Percentiles rank a stretch among this genome's conserved stretches.
These are phyloP conservation scores for Drosophila teissieri DNA, from an alignment of 1,140 invertebrate genomes.

Conservation along the genomic window DNA sequence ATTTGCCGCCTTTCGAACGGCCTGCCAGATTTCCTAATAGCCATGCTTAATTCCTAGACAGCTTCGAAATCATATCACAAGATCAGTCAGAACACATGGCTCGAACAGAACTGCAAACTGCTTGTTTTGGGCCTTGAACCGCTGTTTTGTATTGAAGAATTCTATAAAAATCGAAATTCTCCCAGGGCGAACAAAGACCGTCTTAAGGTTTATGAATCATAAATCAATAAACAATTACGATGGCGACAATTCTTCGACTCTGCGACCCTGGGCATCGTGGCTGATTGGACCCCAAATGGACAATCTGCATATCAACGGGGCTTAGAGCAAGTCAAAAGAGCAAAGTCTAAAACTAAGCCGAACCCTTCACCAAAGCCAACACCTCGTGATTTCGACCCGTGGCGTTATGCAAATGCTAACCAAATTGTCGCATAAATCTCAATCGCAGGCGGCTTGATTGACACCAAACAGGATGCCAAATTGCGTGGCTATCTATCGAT, in stretches of 20 bases:
- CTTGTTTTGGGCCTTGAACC: constrained; percentile 19
- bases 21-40: constrained; percentile 72
- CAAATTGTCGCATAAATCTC: constrained; percentile 64
- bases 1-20: constrained; percentile 60
- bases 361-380: constrained; percentile 50
- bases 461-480: constrained; percentile 69
- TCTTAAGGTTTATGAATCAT: constrained; percentile 47
- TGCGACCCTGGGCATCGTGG: constrained; percentile 40
- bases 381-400: constrained; percentile 35
- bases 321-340: constrained; percentile 11
- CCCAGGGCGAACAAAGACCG: constrained; percentile 35
- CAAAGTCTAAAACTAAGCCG: constrained; percentile 1
- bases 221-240: constrained; percentile 50
- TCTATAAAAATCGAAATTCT: constrained; percentile 21
- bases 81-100: constrained; percentile 30
- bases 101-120: constrained; percentile 44
- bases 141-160: constrained; percentile 20
- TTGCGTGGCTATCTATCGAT: constrained; percentile 54
- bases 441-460: constrained; percentile 60
- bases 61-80: constrained; percentile 19
- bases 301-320: constrained; percentile 50
- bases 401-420: constrained; percentile 51
- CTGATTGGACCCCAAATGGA: constrained; percentile 37
- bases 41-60: constrained; percentile 59
- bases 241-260: constrained; percentile 48